These are phyloP conservation scores for Okamejei kenojei DNA, from an alignment of 2,797 vertebrate species.

Conservation along the genomic window DNA sequence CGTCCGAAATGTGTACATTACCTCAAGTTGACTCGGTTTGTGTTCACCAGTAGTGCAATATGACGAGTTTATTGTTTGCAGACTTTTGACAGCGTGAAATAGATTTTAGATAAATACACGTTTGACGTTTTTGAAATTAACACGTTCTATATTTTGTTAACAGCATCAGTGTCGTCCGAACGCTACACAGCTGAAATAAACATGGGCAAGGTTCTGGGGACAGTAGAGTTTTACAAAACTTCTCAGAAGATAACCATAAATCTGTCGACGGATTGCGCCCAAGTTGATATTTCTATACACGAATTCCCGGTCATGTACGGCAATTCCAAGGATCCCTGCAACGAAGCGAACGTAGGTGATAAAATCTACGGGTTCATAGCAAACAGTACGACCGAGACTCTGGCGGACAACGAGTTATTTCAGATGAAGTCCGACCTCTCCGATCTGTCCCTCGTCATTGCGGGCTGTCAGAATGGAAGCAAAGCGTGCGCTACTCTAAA, in stretches of 20 bases:
- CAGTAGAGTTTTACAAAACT: conserved; percentile 53
- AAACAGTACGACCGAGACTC: not conserved
- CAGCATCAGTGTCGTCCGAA: conserved; percentile 50
- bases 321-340: conserved; percentile 57
- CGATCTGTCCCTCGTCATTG: conserved; percentile 58
- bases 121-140: not conserved
- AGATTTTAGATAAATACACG: not conserved
- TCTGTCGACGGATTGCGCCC: conserved; percentile 50
- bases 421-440: conserved; percentile 48
- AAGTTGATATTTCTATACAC: conserved; percentile 55
- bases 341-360: conserved; percentile 52
- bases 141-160: not conserved
- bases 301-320: conserved; percentile 65
- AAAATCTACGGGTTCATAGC: conserved; percentile 49
- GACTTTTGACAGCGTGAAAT: not conserved
- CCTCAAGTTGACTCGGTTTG: not conserved
- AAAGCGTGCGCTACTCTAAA: conserved; percentile 55
- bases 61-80: not conserved
- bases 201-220: conserved; percentile 62
- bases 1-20: not conserved
- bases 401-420: conserved; percentile 50
- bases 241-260: conserved; percentile 47
- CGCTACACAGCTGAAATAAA: conserved; percentile 58
- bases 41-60: not conserved
- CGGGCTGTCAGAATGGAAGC: conserved; percentile 48